A percentile compares a stretch with the other conserved stretches of the same genome.
Conservation (phyloP, 2,888 invertebrate species). For the Spilosoma lubricipeda region DNA sequence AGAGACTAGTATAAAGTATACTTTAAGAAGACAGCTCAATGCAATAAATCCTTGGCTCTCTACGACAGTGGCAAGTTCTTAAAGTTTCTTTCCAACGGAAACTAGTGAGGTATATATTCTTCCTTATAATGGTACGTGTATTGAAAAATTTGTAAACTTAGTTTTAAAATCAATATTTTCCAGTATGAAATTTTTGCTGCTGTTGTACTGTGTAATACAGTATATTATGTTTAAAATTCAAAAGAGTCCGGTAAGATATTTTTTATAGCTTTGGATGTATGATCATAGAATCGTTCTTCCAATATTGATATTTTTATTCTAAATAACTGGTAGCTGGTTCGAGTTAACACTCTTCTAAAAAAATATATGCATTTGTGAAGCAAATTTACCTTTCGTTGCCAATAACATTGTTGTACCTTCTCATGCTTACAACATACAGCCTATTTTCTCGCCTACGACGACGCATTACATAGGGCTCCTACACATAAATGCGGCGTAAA, state of each 20-base stretch:
- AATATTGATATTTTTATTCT: neutral
- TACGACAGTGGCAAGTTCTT: neutral
- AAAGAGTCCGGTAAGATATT: neutral
- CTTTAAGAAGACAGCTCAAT: constrained; percentile 2
- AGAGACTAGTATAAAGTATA: constrained; percentile 4
- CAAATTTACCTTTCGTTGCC: neutral
- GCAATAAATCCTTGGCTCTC: constrained; percentile 7
- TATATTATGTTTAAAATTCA: neutral
- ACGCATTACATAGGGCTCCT: no score
- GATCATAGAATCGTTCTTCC: neutral
- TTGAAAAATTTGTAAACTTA: neutral
- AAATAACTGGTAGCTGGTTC: neutral
- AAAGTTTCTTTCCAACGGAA: constrained; percentile 1
- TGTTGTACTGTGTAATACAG: neutral
- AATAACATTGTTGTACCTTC: neutral
- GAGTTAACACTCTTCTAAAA: no score
- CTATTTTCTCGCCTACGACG: no score
- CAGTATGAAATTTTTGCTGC: accelerated
- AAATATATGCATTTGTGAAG: no score
- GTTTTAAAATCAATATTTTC: neutral
- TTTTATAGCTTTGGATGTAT: neutral
- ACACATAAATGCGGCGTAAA: no score
- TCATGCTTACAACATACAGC: neutral
- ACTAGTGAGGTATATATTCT: neutral
- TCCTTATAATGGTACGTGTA: neutral